These are phyloP conservation scores for Acronicta aceris DNA, from an alignment of 2,888 invertebrate species.

Conservation along the genomic window DNA sequence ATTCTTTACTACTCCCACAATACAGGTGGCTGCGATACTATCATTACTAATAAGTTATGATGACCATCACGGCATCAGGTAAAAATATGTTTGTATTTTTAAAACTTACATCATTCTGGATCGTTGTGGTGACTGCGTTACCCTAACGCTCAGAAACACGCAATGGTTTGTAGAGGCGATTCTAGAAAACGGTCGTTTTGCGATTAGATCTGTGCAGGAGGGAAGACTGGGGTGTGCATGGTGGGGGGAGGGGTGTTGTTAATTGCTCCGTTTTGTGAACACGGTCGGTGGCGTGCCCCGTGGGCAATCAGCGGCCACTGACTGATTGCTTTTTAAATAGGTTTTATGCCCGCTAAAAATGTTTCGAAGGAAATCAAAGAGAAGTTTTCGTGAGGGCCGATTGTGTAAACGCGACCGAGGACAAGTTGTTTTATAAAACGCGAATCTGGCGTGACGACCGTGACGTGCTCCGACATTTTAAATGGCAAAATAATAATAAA, in stretches of 20 bases:
- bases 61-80: constrained; percentile 48
- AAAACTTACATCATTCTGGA: constrained; percentile 54
- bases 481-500: constrained; percentile 21
- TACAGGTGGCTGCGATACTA: constrained; percentile 28
- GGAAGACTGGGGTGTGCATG: constrained; percentile 66
- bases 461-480: constrained; percentile 53
- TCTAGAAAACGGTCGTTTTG: constrained; percentile 89
- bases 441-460: constrained; percentile 63
- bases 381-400: constrained; percentile 75
- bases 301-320: constrained; percentile 86
- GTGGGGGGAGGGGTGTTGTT: constrained; percentile 77
- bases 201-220: constrained; percentile 84
- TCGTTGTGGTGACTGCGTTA: constrained; percentile 55
- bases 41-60: constrained; percentile 43
- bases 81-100: constrained; percentile 53
- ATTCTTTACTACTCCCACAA: constrained; percentile 8
- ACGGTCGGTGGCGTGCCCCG: constrained; percentile 86
- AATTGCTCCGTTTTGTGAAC: constrained; percentile 90
- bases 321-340: constrained; percentile 90
- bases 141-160: constrained; percentile 74
- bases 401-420: constrained; percentile 74
- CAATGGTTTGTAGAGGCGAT: constrained; percentile 87
- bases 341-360: constrained; percentile 88
- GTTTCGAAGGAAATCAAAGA: constrained; percentile 83
- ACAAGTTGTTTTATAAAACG: constrained; percentile 74